Conservation (phyloP, 2,888 invertebrate species). For the Malthinus flaveolus region DNA sequence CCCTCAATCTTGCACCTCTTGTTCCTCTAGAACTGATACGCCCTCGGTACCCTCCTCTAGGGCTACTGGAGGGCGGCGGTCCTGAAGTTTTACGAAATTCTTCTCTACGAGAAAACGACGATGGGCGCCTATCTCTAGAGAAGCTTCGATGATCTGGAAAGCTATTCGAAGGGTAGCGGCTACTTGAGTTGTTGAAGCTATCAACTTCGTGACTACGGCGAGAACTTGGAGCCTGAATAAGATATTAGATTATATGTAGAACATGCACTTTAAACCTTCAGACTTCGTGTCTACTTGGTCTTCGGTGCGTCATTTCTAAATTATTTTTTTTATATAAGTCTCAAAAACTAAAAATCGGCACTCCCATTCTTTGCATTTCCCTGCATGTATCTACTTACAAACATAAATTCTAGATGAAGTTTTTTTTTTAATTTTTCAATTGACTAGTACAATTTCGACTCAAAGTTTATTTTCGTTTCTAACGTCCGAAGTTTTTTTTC, state of each 20-base stretch:
- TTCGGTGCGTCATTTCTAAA: conserved; percentile 19
- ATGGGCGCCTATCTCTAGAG: conserved; percentile 53
- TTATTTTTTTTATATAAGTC: conserved; percentile 11
- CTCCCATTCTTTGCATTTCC: not conserved
- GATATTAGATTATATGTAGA: conserved; percentile 26
- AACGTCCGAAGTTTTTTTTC: too few species aligned
- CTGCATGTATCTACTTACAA: not conserved
- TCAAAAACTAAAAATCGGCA: conserved; percentile 1
- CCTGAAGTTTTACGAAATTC: conserved; percentile 52
- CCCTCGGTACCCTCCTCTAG: conserved; percentile 43
- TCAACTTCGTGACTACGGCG: conserved; percentile 54
- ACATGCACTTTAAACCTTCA: conserved; percentile 34
- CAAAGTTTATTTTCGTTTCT: too few species aligned
- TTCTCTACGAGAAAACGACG: conserved; percentile 45
- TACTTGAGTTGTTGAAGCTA: conserved; percentile 56
- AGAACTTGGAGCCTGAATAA: conserved; percentile 54
- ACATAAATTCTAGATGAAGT: not conserved
- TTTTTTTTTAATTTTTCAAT: too few species aligned
- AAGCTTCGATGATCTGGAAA: conserved; percentile 61
- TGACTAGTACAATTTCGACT: too few species aligned
- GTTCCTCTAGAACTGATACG: conserved; percentile 56
- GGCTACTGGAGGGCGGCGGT: conserved; percentile 42
- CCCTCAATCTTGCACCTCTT: conserved; percentile 54
- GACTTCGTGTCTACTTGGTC: conserved; percentile 43
- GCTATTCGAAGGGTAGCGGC: conserved; percentile 61